Conservation (phyloP, 2,797 vertebrate species). For the Gallinago solitaria region DNA sequence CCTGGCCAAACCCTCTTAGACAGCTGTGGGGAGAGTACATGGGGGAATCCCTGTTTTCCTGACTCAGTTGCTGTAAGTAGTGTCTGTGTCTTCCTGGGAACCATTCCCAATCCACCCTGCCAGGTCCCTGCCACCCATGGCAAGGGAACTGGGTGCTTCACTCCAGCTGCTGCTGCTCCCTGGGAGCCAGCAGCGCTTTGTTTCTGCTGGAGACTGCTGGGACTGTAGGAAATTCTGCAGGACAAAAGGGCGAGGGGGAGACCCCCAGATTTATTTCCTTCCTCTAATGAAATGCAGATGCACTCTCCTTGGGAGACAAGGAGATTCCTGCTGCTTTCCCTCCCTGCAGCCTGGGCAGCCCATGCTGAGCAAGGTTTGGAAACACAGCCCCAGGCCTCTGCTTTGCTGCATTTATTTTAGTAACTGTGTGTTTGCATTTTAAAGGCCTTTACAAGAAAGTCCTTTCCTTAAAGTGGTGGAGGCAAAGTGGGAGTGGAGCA, state of each 20-base stretch:
- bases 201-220: neutral
- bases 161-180: neutral
- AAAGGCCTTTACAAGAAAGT: neutral
- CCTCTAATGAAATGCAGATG: constrained; percentile 27
- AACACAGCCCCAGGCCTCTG: neutral
- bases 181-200: neutral
- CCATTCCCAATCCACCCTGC: neutral
- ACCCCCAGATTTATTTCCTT: neutral
- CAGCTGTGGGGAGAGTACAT: neutral
- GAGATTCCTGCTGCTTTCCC: constrained; percentile 3
- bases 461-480: neutral
- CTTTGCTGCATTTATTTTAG: neutral
- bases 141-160: neutral
- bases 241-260: neutral
- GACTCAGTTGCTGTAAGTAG: neutral
- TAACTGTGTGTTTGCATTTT: constrained; percentile 42
- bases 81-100: constrained; percentile 1
- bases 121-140: neutral
- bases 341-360: neutral
- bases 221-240: neutral
- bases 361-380: constrained; percentile 1
- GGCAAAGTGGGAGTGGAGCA: neutral
- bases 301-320: neutral
- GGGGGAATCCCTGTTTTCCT: neutral
- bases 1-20: neutral